Base-by-base conservation (phyloP, 2,888 invertebrate species). In the Andrena fulva region DNA sequence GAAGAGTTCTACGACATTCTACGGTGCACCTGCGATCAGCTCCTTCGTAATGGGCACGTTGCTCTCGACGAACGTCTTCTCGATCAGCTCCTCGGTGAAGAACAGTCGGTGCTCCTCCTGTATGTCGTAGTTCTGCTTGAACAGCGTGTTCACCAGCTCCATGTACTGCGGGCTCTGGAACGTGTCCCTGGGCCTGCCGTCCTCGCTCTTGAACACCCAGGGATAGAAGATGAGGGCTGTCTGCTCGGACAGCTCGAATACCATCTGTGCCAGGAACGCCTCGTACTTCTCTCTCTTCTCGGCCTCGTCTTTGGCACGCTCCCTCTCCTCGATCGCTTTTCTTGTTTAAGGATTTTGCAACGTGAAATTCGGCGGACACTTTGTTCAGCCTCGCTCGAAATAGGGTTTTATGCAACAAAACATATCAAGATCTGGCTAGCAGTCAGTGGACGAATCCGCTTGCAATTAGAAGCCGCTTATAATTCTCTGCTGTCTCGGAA, bases 221-320 rank as follows among this genome's bases (percentile, higher is more conserved):
- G 93, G 93, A 50, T 89, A 91, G 3, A 93, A 67, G 12, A 93
- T 35, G 20, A 93, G 63, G 0, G 88, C 88, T 0, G 91, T 92
- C 27, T 91, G 87, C 74, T 93, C 93, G 84, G 89, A 89, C 20
- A 93, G 85, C 62, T 93, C 92, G 71, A 87, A 80, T 87, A 87
- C 89, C 91, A 91, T 90, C 60, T 92, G 91, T 2, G 80, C 84
- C 74, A 93, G 74, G 75, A 89, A 92, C 5, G 78, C 85, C 75
- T 93, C 91, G 82, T 92, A 90, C 75, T 86, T 91, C 10, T 84
- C 87, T 50, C 62, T 78, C 29, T 69, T 84, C 66, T 90, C 90
- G 0, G 89, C 87, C 20, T 92, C 89, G 16, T 85, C 87, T 27
- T 64, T 78, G 2, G 83, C 88, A 6, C 77, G 84, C 67, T 83